Evolutionary conservation across 30 jellyfish, hydroid and myxozoan species (phyloP).

Genomic region (Pelagia noctiluca): DNA sequence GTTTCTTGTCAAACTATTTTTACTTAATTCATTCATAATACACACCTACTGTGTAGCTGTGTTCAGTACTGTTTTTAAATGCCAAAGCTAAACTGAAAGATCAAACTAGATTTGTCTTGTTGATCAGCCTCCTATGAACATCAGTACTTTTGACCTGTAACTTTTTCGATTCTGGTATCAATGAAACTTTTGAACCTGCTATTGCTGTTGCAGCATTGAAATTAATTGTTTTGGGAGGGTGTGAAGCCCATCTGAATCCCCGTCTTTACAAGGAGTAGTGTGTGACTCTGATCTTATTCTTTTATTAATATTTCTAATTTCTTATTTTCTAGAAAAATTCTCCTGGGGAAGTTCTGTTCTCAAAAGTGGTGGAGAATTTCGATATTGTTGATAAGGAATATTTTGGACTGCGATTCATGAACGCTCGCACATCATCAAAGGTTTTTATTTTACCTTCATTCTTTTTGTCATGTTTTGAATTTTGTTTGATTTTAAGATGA

Average conservation of each 20-base stretch:
- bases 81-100: too few species aligned
- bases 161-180: too few species aligned
- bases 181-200: neutral
- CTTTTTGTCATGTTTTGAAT: neutral
- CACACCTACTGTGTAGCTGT: too few species aligned
- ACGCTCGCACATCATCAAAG: conserved; percentile 31
- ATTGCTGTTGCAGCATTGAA: neutral
- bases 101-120: too few species aligned
- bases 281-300: neutral
- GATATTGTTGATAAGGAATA: conserved; percentile 78
- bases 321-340: conserved; percentile 67
- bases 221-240: neutral
- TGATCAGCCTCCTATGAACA: neutral
- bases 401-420: conserved; percentile 73
- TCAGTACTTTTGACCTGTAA: neutral
- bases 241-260: neutral
- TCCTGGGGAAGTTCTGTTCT: conserved; percentile 75
- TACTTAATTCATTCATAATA: too few species aligned
- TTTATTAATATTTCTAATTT: too few species aligned
- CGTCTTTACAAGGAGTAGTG: neutral
- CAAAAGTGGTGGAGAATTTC: conserved; percentile 66
- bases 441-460: neutral
- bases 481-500: too few species aligned
- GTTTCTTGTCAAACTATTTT: too few species aligned
- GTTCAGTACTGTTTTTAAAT: too few species aligned